phyloP scores from a whole-genome alignment of 30 jellyfish, hydroid and myxozoan species.

The Hydractinia symbiolongicarpus region DNA sequence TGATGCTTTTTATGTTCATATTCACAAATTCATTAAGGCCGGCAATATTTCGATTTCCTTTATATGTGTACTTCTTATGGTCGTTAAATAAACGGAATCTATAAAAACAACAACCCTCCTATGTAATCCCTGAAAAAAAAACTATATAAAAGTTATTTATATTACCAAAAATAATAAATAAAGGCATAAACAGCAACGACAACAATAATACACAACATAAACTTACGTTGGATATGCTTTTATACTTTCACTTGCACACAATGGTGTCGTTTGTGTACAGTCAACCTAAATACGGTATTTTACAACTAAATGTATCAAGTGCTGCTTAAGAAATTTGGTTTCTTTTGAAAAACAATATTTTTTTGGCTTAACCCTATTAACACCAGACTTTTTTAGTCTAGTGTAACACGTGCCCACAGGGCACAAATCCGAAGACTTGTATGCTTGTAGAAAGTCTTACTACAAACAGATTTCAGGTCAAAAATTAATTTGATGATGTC shows the following conservation, averaged over 20 bases:
- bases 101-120: not conserved
- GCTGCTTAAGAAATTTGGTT: too few species aligned
- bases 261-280: conserved; percentile 62
- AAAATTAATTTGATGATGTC: too few species aligned
- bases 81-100: conserved; percentile 46
- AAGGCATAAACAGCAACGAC: too few species aligned
- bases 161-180: not conserved
- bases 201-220: not conserved
- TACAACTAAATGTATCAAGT: not conserved
- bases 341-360: too few species aligned
- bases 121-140: not conserved
- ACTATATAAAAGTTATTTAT: not conserved
- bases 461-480: too few species aligned
- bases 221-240: conserved; percentile 94
- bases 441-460: too few species aligned
- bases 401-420: too few species aligned
- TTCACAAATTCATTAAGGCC: conserved; percentile 39
- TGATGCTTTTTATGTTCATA: not conserved
- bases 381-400: too few species aligned
- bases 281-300: conserved; percentile 44
- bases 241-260: conserved; percentile 73
- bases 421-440: too few species aligned
- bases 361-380: too few species aligned
- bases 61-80: conserved; percentile 40
- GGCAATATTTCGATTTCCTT: conserved; percentile 55